These are phyloP conservation scores for Naja naja DNA, from an alignment of 2,113 vertebrate genomes.

Conservation along the genomic window DNA sequence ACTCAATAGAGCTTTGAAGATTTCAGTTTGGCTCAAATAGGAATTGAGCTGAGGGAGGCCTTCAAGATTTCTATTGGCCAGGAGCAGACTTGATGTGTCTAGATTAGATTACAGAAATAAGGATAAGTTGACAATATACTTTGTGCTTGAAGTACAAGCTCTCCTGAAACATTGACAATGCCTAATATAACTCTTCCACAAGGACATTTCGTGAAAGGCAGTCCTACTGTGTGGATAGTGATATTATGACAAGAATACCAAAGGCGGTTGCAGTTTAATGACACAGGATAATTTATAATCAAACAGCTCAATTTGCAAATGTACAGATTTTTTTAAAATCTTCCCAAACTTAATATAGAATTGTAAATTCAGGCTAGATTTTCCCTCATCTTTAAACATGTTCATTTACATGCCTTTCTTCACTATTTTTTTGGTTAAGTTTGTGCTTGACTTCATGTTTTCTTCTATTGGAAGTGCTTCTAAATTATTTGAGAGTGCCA, in stretches of 20 bases:
- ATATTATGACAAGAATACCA: not conserved
- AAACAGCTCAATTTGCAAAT: not conserved
- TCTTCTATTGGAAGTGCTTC: not conserved
- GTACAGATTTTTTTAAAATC: not conserved
- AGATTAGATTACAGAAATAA: conserved; percentile 20
- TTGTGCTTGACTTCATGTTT: not conserved
- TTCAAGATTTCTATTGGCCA: not conserved
- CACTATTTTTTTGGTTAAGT: not conserved
- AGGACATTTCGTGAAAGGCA: conserved; percentile 19
- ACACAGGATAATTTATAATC: rapidly evolving
- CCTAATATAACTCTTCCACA: conserved; percentile 59
- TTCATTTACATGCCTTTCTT: not conserved
- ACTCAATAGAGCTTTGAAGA: not conserved
- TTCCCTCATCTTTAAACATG: not conserved
- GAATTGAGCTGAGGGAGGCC: not conserved
- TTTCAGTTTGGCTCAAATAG: not conserved
- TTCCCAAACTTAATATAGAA: not conserved
- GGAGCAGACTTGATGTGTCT: not conserved
- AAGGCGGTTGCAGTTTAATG: rapidly evolving
- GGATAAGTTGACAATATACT: conserved; percentile 44
- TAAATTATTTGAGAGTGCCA: not conserved
- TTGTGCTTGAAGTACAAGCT: conserved; percentile 60
- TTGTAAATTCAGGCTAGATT: not conserved
- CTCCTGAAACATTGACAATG: conserved; percentile 64
- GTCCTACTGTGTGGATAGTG: not conserved